phyloP scores from a whole-genome alignment of 1,140 invertebrate species.

The Aphaenogaster ashmeadi region DNA sequence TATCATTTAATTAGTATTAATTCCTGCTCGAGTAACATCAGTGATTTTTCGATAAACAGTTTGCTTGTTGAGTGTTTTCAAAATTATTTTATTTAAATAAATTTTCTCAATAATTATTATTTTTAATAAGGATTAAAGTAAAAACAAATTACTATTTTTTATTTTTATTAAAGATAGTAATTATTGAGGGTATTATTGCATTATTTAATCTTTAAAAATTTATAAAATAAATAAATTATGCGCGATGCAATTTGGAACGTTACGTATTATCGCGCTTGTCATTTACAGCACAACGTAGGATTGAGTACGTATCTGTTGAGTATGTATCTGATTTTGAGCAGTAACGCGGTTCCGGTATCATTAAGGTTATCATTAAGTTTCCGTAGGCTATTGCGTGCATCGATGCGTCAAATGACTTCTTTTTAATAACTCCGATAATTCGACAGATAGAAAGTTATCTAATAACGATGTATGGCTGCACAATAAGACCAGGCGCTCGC shows the following conservation, averaged over 20 bases:
- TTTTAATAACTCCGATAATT: conserved; percentile 26
- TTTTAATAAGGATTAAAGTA: not conserved
- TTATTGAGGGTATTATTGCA: not conserved
- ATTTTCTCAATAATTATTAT: not conserved
- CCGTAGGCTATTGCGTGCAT: not conserved
- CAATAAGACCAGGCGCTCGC: not conserved
- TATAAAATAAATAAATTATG: not conserved
- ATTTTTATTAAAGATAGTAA: not conserved
- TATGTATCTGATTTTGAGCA: not conserved
- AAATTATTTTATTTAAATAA: not conserved
- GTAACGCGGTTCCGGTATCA: not conserved
- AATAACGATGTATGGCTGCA: not conserved
- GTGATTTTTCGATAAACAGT: not conserved
- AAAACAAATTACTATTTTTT: not conserved
- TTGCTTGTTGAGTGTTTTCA: not conserved
- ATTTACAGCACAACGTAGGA: not conserved
- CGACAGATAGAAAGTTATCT: conserved; percentile 33
- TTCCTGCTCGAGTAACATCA: not conserved
- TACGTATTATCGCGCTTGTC: not conserved
- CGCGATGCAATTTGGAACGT: not conserved
- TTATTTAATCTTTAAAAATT: not conserved
- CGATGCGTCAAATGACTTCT: not conserved
- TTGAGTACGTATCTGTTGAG: not conserved
- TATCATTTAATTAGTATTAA: not conserved
- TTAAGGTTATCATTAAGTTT: not conserved